These are phyloP conservation scores for Streblospio benedicti DNA, from an alignment of 1,140 invertebrate genomes.

Conservation along the genomic window DNA sequence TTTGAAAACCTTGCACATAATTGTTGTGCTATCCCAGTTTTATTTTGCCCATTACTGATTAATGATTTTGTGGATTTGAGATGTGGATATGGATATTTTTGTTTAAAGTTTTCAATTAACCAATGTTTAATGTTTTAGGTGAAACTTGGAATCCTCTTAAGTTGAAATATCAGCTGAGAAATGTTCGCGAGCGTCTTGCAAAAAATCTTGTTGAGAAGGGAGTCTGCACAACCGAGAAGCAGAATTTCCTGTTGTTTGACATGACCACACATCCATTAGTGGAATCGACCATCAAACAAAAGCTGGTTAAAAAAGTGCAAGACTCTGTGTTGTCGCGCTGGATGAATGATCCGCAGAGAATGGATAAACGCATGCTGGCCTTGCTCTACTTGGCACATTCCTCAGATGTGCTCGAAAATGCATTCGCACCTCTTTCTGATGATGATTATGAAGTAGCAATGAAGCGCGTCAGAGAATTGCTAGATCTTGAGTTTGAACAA, in stretches of 20 bases:
- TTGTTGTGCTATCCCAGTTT: no score
- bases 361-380: constrained; percentile 87
- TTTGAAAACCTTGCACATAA: no score
- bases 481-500: constrained; percentile 92
- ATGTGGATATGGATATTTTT: constrained; percentile 4
- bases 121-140: constrained; percentile 63
- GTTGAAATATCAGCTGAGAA: constrained; percentile 93
- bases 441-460: constrained; percentile 98
- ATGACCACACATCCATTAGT: constrained; percentile 99
- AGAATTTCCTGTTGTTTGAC: constrained; percentile 98
- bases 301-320: constrained; percentile 92
- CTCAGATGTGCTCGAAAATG: constrained; percentile 97
- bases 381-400: constrained; percentile 92
- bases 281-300: constrained; percentile 89
- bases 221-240: constrained; percentile 98
- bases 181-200: constrained; percentile 95
- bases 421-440: constrained; percentile 95
- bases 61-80: no score
- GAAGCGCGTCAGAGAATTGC: constrained; percentile 85
- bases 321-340: constrained; percentile 91
- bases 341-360: constrained; percentile 94
- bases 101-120: not conserved
- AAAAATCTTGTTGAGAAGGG: constrained; percentile 99
- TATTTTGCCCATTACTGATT: no score
- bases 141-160: constrained; percentile 99